A percentile compares a stretch with the other conserved stretches of the same genome.
Evolutionary conservation across 2,113 vertebrate species (phyloP).

Genomic region (Phyllopteryx taeniolatus): DNA sequence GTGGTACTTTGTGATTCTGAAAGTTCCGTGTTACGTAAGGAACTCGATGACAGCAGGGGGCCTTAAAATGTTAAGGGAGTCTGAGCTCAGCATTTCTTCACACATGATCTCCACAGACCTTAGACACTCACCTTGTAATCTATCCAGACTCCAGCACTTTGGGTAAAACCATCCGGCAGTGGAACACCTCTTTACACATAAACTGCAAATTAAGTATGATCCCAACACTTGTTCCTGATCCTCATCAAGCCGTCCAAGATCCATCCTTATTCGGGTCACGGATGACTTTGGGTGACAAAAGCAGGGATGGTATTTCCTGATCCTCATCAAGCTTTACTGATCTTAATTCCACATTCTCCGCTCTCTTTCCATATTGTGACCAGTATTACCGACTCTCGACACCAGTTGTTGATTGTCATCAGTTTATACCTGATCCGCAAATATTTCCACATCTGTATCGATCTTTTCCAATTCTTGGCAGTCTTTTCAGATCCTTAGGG

Average conservation of each 20-base stretch:
- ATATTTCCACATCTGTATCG: not conserved
- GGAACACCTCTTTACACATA: not conserved
- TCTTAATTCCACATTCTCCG: not conserved
- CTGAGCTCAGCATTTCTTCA: not conserved
- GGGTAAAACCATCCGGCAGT: not conserved
- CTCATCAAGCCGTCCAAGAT: not conserved
- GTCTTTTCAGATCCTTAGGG: not conserved
- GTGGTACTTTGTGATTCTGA: constrained; percentile 9
- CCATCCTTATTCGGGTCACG: not conserved
- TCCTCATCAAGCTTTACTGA: not conserved
- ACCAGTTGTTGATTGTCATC: not conserved
- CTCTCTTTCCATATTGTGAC: not conserved
- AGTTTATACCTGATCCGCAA: not conserved
- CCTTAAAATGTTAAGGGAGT: constrained; percentile 1
- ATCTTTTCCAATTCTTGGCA: not conserved
- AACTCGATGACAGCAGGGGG: constrained; percentile 1
- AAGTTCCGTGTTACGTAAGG: constrained; percentile 18
- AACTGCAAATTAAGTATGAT: not conserved
- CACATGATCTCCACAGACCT: constrained; percentile 1
- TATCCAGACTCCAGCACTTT: not conserved
- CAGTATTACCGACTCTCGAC: not conserved
- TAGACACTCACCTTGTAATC: not conserved
- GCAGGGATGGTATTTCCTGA: not conserved
- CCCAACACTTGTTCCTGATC: not conserved
- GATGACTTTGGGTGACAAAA: not conserved